A percentile compares a stretch with the other conserved stretches of the same genome.
phyloP scores from a whole-genome alignment of 1,140 invertebrate species.

The Panulirus ornatus region DNA sequence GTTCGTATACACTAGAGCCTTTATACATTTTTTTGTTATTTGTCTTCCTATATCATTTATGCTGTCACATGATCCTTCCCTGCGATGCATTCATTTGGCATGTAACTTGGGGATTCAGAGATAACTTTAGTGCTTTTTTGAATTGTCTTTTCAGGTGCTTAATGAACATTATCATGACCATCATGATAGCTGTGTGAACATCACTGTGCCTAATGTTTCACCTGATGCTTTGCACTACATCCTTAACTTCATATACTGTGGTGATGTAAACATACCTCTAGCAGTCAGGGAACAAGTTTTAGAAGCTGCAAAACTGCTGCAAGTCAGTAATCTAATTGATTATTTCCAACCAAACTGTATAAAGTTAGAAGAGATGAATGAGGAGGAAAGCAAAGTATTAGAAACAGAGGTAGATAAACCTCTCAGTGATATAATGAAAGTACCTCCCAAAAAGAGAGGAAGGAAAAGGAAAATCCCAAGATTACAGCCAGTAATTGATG shows the following conservation, averaged over 20 bases:
- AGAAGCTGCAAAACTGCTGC: conserved; percentile 43
- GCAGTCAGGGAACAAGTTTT: conserved; percentile 28
- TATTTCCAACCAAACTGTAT: conserved; percentile 19
- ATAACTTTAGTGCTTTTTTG: no score
- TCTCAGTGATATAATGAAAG: not conserved
- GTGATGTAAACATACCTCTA: conserved; percentile 3
- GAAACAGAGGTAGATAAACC: not conserved
- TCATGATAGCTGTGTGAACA: conserved; percentile 34
- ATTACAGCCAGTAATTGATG: not conserved
- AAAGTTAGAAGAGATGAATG: not conserved
- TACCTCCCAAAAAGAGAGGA: conserved; percentile 9
- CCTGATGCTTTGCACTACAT: conserved; percentile 35
- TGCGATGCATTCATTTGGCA: no score
- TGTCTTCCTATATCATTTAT: no score
- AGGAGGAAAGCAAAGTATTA: not conserved
- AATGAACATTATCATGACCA: conserved; percentile 48
- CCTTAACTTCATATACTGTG: conserved; percentile 45
- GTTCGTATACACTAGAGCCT: no score
- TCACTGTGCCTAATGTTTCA: conserved; percentile 24
- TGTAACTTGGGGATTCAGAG: no score
- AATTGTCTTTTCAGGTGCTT: conserved; percentile 38
- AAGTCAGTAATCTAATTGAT: conserved; percentile 10
- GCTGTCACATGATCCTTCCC: no score
- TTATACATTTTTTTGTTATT: no score
- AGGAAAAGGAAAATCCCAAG: conserved; percentile 22